A percentile compares a stretch with the other conserved stretches of the same genome.
Conservation (phyloP, 2,113 vertebrate genomes). For the Boulengeromyrus knoepffleri region DNA sequence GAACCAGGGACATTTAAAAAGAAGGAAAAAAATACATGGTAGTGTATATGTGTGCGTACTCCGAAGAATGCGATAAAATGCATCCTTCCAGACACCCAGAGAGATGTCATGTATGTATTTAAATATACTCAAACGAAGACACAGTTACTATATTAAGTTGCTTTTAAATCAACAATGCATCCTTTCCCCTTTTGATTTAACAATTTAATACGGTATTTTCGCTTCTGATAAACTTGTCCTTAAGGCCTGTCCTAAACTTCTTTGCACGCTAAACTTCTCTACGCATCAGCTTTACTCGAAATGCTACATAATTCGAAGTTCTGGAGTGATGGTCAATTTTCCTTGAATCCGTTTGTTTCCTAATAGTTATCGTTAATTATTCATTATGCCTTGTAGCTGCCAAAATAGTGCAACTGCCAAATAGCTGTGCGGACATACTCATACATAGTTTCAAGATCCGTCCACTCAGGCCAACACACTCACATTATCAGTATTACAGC, state of each 20-base stretch:
- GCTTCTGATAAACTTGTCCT: too few species aligned
- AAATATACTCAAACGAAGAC: background rate
- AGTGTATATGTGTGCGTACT: background rate
- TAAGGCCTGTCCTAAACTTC: background rate
- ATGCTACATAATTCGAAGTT: background rate
- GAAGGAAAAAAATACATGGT: too few species aligned
- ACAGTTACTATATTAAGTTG: background rate
- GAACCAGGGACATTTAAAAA: background rate
- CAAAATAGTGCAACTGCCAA: background rate
- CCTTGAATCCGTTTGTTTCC: background rate
- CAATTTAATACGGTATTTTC: background rate
- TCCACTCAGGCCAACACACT: background rate
- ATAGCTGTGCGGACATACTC: background rate
- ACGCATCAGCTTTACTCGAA: background rate
- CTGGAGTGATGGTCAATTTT: background rate
- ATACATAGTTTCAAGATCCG: background rate
- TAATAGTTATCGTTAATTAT: background rate
- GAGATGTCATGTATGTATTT: background rate
- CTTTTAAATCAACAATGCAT: background rate
- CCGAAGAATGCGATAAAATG: background rate
- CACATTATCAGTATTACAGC: background rate
- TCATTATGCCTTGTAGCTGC: conserved; percentile 12
- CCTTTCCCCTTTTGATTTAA: background rate
- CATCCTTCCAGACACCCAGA: background rate
- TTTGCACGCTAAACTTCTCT: background rate